A percentile compares a stretch with the other conserved stretches of the same genome.
Conservation (phyloP, 2,888 invertebrate genomes). For the Timandra comae region DNA sequence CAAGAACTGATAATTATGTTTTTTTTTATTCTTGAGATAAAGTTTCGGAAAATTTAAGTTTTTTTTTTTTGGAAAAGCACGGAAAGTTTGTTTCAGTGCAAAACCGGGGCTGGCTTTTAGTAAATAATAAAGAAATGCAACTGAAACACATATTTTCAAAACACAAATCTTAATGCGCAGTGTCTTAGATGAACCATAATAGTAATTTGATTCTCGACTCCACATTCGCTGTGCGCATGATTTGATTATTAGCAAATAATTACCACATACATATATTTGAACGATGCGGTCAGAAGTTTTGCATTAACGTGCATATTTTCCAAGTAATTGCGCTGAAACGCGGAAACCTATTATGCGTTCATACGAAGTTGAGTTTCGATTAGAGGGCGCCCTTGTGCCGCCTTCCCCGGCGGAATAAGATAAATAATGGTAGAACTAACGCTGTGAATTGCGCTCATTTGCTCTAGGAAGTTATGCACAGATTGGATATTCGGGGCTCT, state of each 20-base stretch:
- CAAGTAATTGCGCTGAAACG: constrained; percentile 47
- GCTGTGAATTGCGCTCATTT: neutral
- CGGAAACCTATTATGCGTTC: constrained; percentile 57
- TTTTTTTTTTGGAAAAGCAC: too few relatives aligned
- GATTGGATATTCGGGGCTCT: too few relatives aligned
- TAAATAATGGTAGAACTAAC: constrained; percentile 10
- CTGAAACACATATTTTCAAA: neutral
- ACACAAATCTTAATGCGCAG: neutral
- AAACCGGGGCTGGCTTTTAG: too few relatives aligned
- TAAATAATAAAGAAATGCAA: constrained; percentile 4
- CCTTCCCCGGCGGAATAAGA: constrained; percentile 7
- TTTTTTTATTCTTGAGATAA: too few relatives aligned
- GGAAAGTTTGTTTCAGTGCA: too few relatives aligned
- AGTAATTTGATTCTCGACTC: too few relatives aligned
- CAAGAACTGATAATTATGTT: too few relatives aligned
- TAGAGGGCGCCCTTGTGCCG: constrained; percentile 38
- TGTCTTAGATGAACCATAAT: neutral
- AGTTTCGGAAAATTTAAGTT: too few relatives aligned
- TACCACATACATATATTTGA: too few relatives aligned
- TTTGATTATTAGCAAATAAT: too few relatives aligned
- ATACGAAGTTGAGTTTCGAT: constrained; percentile 53
- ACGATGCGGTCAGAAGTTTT: too few relatives aligned
- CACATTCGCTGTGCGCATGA: too few relatives aligned
- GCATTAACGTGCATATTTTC: constrained; percentile 9
- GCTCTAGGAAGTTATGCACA: neutral